Evolutionary conservation across 2,113 vertebrate genomes (phyloP).

Genomic region (Otocyon megalotis): DNA sequence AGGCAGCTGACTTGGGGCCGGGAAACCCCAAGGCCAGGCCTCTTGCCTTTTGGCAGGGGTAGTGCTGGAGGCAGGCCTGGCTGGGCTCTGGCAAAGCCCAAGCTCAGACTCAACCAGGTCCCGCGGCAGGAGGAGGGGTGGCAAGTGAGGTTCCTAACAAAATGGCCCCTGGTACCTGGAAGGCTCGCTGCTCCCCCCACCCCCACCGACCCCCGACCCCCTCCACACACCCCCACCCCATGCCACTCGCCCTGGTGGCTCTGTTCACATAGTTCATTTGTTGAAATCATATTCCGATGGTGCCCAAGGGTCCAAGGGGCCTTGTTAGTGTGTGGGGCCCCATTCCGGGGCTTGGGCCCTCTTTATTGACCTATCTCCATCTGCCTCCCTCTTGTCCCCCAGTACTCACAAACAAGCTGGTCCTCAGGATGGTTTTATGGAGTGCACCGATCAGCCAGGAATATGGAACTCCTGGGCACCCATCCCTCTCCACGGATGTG

Average conservation of each 20-base stretch:
- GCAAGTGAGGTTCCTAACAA: not conserved
- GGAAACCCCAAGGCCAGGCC: slow-evolving; percentile 18
- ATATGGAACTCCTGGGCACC: not conserved
- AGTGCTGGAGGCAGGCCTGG: not conserved
- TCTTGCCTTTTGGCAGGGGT: slow-evolving; percentile 59
- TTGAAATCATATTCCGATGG: not conserved
- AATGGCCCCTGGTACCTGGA: not conserved
- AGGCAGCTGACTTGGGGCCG: slow-evolving; percentile 58
- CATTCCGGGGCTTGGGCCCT: not conserved
- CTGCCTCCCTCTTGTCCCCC: not conserved
- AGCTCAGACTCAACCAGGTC: not conserved
- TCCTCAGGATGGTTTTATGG: not conserved
- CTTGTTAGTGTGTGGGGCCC: not conserved
- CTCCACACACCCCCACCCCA: too few species aligned
- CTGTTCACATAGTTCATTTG: not conserved
- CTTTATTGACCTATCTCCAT: not conserved
- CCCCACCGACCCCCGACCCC: too few species aligned
- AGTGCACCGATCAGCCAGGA: not conserved
- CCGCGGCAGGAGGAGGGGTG: not conserved
- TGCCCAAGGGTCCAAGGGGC: not conserved
- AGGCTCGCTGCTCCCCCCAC: too few species aligned
- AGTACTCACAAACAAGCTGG: not conserved
- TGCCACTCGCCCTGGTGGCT: too few species aligned
- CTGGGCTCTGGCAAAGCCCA: not conserved
- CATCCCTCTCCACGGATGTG: not conserved